Conservation (phyloP, 2,797 vertebrate genomes). For the Urocyon cinereoargenteus region DNA sequence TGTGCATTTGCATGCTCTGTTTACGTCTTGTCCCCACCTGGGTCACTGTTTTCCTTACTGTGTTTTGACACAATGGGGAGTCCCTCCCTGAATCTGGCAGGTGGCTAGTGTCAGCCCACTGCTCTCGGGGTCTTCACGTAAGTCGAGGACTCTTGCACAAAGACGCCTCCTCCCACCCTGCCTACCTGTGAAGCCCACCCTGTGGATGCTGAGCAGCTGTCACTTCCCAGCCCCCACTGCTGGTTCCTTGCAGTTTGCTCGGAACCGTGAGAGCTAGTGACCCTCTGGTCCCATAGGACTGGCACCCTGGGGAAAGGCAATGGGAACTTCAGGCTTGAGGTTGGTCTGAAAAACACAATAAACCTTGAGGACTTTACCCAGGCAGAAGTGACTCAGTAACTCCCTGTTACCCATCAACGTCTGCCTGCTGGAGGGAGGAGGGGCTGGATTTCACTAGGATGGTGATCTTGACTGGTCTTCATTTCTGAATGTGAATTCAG, state of each 20-base stretch:
- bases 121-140: neutral
- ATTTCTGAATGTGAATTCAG: neutral
- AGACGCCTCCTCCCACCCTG: neutral
- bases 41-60: neutral
- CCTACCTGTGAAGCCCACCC: neutral
- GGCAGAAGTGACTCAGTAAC: slow-evolving; percentile 52
- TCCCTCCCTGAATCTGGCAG: neutral
- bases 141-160: neutral
- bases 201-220: neutral
- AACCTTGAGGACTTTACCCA: slow-evolving; percentile 48
- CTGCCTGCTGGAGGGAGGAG: neutral
- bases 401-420: neutral
- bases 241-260: neutral
- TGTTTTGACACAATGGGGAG: neutral
- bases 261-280: neutral
- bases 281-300: neutral
- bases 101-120: neutral
- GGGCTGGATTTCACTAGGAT: too few species aligned
- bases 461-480: neutral
- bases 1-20: rapidly evolving
- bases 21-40: neutral
- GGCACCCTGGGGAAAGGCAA: neutral
- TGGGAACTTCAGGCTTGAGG: neutral
- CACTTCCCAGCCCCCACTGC: neutral
- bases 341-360: neutral